Evolutionary conservation across 2,888 invertebrate genomes (phyloP), one percentile per base, ranked within the genome.

Genomic region (Drosophila gaucha): DNA sequence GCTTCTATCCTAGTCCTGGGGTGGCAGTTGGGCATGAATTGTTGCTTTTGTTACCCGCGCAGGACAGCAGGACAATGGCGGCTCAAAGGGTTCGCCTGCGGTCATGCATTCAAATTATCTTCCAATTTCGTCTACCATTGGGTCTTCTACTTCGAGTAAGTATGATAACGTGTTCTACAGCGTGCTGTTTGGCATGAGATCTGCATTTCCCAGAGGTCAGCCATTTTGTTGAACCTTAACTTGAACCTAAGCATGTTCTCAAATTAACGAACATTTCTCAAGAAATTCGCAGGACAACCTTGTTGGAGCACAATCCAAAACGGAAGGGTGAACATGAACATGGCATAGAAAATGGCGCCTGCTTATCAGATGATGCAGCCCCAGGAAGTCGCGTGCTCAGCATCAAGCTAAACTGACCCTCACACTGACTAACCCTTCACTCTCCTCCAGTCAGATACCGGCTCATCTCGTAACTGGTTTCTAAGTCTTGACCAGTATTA

Each of bases 251-350:
- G 14, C 66, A 44, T 88, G 88, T 87, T 84, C 69, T 60, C 84
- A 58, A 69, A 74, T 87, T 87, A 87, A 86, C 88, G 82, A 80
- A 87, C 79, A 87, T 88, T 80, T 89, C 71, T 89, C 77, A 80
- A 73, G 63, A 56, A 52, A 49, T 56, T 41, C 39, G 14, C 44
- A 43, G 63, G 24, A 6, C 22, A 54, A 47, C 39, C 31, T 49
- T 52, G 20, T 10, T 10, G 6, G 3, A 10, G 9, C 41, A 31
- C 44, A 31, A 20, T n/a, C 16, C 2, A n/a, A n/a, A 65, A 63
- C 10, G 10, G 3, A 51, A 74, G 49, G 58, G 39, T 26, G 44
- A n/a, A n/a, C 6, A 2, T 18, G 0, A 4, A 18, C 0, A 10
- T 22, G 2, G n/a, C 2, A 14, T 14, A 6, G 10, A 57, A 68